A percentile compares a stretch with the other conserved stretches of the same genome.
Evolutionary conservation across 1,140 invertebrate species (phyloP).

Genomic region (Melanaphis sacchari): DNA sequence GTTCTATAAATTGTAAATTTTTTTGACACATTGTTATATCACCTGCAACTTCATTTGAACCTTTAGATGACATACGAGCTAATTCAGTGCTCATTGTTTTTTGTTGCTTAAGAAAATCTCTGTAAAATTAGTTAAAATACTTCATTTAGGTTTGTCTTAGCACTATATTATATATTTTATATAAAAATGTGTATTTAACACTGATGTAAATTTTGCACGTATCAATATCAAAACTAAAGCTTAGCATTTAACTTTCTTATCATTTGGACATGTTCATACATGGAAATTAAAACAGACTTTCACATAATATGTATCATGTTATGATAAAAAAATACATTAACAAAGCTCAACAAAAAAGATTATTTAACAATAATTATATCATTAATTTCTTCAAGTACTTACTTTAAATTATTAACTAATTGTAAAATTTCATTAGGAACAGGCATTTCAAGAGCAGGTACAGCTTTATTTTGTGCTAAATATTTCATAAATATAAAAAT

Average conservation of each 20-base stretch:
- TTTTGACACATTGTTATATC: conserved; percentile 73
- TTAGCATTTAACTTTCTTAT: background rate
- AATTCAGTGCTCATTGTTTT: conserved; percentile 83
- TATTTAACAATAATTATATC: background rate
- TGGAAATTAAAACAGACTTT: background rate
- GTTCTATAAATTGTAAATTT: conserved; percentile 70
- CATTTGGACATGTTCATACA: background rate
- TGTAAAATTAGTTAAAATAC: conserved; percentile 64
- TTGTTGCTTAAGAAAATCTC: conserved; percentile 83
- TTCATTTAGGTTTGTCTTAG: background rate
- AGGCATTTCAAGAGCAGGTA: conserved; percentile 74
- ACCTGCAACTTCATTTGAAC: conserved; percentile 71
- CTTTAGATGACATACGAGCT: conserved; percentile 75
- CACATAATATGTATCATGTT: background rate
- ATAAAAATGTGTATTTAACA: background rate
- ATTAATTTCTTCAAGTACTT: conserved; percentile 61
- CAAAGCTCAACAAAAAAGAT: background rate
- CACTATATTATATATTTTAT: no score
- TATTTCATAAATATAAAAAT: background rate
- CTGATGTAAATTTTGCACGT: background rate
- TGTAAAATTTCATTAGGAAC: conserved; percentile 77
- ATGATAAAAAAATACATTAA: background rate
- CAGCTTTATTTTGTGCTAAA: conserved; percentile 52
- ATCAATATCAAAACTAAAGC: background rate
- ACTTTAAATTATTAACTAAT: conserved; percentile 70